Evolutionary conservation across 1,140 invertebrate species (phyloP).

Genomic region (Drosophila simulans): DNA sequence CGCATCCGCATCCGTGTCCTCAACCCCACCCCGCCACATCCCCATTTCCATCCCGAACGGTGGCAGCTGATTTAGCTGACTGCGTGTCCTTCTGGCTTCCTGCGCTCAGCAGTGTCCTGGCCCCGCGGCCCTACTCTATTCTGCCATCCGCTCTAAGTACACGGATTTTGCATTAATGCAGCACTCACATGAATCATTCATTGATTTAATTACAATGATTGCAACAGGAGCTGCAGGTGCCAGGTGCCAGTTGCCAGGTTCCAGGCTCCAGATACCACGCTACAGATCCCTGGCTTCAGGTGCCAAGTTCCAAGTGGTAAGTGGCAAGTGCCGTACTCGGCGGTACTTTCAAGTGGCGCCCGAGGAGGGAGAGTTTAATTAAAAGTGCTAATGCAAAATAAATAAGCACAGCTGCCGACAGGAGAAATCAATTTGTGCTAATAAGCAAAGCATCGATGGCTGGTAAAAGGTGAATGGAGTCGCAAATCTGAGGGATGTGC

Average conservation of each 20-base stretch:
- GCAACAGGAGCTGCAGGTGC: slow-evolving; percentile 35
- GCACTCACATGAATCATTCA: slow-evolving; percentile 82
- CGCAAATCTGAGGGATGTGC: slow-evolving; percentile 16
- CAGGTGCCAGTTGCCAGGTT: not conserved
- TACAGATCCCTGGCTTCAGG: not conserved
- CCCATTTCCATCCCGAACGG: not conserved
- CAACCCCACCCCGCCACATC: no score
- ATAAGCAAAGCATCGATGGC: slow-evolving; percentile 55
- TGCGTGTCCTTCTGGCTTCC: slow-evolving; percentile 18
- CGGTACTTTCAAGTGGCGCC: slow-evolving; percentile 29
- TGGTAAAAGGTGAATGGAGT: slow-evolving; percentile 3
- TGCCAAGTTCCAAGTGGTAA: not conserved
- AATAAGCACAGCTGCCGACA: slow-evolving; percentile 64
- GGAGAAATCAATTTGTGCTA: slow-evolving; percentile 79
- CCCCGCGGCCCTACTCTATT: slow-evolving; percentile 45
- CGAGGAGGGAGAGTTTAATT: slow-evolving; percentile 67
- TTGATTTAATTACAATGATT: slow-evolving; percentile 83
- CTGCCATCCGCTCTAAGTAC: slow-evolving; percentile 75
- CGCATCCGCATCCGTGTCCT: slow-evolving; percentile 2
- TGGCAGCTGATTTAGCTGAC: slow-evolving; percentile 55
- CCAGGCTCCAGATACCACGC: slow-evolving; percentile 1
- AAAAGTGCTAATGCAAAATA: slow-evolving; percentile 83
- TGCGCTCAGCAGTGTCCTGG: slow-evolving; percentile 3
- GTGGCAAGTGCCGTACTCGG: slow-evolving; percentile 3
- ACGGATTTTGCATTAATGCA: slow-evolving; percentile 81